Evolutionary conservation across 2,113 vertebrate species (phyloP).

Genomic region (Leptodactylus fuscus): DNA sequence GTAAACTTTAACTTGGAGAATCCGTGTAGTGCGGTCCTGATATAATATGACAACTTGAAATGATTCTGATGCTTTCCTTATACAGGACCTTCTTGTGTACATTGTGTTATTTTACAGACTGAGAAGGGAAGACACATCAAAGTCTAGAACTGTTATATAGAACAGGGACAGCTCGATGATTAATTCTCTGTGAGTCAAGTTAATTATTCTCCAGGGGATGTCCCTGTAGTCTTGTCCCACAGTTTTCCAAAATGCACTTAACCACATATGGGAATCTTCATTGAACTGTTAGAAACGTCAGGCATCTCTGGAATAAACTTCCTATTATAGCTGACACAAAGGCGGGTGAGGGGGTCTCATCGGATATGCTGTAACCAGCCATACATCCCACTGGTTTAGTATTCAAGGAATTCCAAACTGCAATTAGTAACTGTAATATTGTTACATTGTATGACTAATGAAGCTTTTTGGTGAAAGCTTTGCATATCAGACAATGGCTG

Average conservation of each 20-base stretch:
- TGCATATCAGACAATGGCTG: neutral
- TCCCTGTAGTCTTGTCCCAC: slow-evolving; percentile 20
- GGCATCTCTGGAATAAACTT: slow-evolving; percentile 50
- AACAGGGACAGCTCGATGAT: slow-evolving; percentile 12
- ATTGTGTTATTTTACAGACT: neutral
- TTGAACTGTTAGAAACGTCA: slow-evolving; percentile 19
- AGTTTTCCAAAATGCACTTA: slow-evolving; percentile 31
- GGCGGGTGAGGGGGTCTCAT: neutral
- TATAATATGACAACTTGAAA: neutral
- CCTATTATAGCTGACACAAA: slow-evolving; percentile 51
- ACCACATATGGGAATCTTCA: slow-evolving; percentile 58
- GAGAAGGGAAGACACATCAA: neutral
- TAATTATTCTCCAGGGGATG: slow-evolving; percentile 47
- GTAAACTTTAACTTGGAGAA: too few species aligned
- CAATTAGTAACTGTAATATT: slow-evolving; percentile 15
- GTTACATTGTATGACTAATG: slow-evolving; percentile 1
- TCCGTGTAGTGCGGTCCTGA: neutral
- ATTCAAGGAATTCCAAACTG: neutral
- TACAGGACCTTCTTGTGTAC: neutral
- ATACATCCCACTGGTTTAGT: neutral
- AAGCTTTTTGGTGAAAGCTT: neutral
- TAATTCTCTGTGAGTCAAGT: slow-evolving; percentile 30
- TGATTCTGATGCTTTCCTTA: neutral
- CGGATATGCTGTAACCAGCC: neutral
- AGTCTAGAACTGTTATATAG: neutral